Base-by-base conservation (phyloP, 2,113 vertebrate genomes). In the Apteryx mantelli region DNA sequence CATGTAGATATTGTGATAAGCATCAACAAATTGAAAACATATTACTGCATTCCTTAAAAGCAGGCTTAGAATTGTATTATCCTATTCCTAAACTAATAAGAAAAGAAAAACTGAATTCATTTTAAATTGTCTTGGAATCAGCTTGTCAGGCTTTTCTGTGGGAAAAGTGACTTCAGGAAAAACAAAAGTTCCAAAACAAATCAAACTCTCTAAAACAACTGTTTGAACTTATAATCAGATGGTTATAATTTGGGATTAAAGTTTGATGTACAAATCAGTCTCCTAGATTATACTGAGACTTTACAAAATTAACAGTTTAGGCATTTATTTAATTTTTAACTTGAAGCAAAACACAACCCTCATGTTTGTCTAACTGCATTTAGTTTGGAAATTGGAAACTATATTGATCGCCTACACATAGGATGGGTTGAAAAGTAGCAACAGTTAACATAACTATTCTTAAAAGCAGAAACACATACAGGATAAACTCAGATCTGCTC, bases 351-450 rank as follows among this genome's bases (percentile, higher is more conserved):
- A 78, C 19, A 56, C 25, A 30, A 36, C 17, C 63, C 25, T 44
- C 32, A 56, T 5, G 3, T 61, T 71, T 76, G 38, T 38, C n/a
- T 77, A 91, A 76, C 76, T 5, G 6, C 20, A 80, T 22, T 61
- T 74, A 60, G 36, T 48, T 70, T 74, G 44, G 89, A 95, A 94
- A 88, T 66, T 73, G 38, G 89, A 94, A 94, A 88, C 34, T 53
- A 65, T 15, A 48, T 12, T 63, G 26, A 50, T 26, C 55, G 28
- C 46, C 16, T 66, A 81, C 3, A 48, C 7, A 56, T 44, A 60
- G 9, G 88, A 83, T 1, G 7, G 28, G 11, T 2, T 81, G 60
- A 88, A 65, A 84, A 71, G 13, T 55, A 83, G 24, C 21, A 80
- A 65, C 8, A 64, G n/a, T 74, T 18, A 81, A 79, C 17, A 32